Evolutionary conservation across 2,797 vertebrate species (phyloP), one percentile per base, ranked within the genome.

Genomic region (Helarctos malayanus): DNA sequence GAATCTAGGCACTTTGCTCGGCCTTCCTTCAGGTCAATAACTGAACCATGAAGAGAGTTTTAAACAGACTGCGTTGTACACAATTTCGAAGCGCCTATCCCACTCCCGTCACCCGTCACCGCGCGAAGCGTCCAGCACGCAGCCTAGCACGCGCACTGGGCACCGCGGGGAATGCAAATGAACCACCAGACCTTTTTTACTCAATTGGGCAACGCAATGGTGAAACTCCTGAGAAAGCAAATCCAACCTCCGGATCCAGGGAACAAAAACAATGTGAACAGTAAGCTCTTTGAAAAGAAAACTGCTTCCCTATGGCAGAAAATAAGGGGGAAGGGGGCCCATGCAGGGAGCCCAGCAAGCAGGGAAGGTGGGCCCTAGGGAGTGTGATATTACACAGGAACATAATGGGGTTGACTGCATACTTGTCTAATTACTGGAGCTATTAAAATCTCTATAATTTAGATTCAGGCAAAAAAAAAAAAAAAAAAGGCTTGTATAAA

Each of bases 401-500:
- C 87, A 90, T 95, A 92, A 97, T 97, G 94, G 96, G 65, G 79
- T 71, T 82, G 91, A 79, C 92, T 78, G 91, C 86, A 89, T 94
- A 54, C 86, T 97, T 94, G 97, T 82, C 96, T 97, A 96, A 95
- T 98, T 96, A 97, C 91, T 73, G 89, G 68, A 94, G 96, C 89
- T 97, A 96, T 95, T 97, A 98, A 97, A 96, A 97, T 93, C 94
- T 95, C 89, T 87, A 78, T 96, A 95, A 97, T 97, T 96, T 97
- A 97, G 89, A 94, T 97, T 97, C 86, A 87, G 86, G 86, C 38
- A 7, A 52, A 90, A 78, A 82, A 76, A 61, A 78, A 82, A 76
- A 61, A 75, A 76, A 75, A 27, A 35, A 45, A 75, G 41, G 11
- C 88, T 82, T 85, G 2, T 79, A 85, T 69, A 93, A 97, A 97